Base-by-base conservation (phyloP, 2,113 vertebrate species). In the Tenebrosternarchus preto region DNA sequence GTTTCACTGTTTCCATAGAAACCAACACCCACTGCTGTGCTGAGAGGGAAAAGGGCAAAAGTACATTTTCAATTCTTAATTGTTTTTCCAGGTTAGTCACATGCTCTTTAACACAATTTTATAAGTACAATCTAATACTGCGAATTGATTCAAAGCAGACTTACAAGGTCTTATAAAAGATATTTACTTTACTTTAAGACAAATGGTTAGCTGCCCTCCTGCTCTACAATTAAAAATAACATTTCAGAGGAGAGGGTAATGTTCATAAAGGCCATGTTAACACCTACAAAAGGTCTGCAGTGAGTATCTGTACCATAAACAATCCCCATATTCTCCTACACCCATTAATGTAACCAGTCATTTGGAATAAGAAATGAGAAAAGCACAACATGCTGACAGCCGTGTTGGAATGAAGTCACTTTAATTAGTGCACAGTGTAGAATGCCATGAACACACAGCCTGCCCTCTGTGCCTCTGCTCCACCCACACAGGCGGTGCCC, bases 1-100 rank as follows among this genome's bases (percentile, higher is more conserved):
- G 95, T 94, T 93, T 99, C 95, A 0, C 98, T 99, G 94, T 99
- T 99, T 78, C 98, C 98, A 33, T 98, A 99, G 92, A 99, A 99
- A 91, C 98, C 98, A 39, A 97, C 76, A 22, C 96, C 96, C 0
- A 99, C 94, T 0, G 96, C 96, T 15, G 93, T 94, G n/a, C 98
- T 99, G 85, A 63, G 76, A 84, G 83, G 70, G 67, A 77, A 22
- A 75, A 43, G 81, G 31, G 36, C 71, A 87, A 78, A 85, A 55
- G 76, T 67, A 68, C 17, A 82, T 79, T 68, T 75, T 75, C 56
- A 24, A 50, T 50, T 63, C 61, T 73, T 11, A 61, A 50, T 72
- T 12, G 68, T n/a, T 43, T 59, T 36, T 80, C 22, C 9, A 80
- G 5, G 22, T 43, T 74, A 46, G 22, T 81, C 46, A 19, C 22